Evolutionary conservation across 2,113 vertebrate species (phyloP).

Genomic region (Charina bottae): DNA sequence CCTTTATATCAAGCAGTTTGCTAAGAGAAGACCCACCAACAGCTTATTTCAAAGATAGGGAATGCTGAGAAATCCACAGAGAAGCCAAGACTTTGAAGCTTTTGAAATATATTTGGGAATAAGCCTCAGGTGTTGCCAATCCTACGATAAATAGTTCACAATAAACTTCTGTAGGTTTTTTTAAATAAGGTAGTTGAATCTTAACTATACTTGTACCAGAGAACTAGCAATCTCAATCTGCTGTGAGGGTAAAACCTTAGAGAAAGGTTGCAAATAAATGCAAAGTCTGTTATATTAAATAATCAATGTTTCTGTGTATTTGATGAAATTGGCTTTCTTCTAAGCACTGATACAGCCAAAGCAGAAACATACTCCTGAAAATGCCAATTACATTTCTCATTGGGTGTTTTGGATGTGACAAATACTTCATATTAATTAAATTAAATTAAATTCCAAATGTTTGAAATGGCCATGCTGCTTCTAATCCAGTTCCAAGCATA

Average conservation of each 20-base stretch:
- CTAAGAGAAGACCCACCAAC: not conserved
- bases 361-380: not conserved
- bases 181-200: not conserved
- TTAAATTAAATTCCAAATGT: not conserved
- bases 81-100: slow-evolving; percentile 16
- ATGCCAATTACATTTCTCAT: not conserved
- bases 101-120: slow-evolving; percentile 29
- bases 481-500: not conserved
- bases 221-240: not conserved
- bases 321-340: not conserved
- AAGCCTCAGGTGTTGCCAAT: slow-evolving; percentile 14
- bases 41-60: slow-evolving; percentile 25
- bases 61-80: not conserved
- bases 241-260: not conserved
- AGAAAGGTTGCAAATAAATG: not conserved
- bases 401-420: not conserved
- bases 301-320: fast-evolving
- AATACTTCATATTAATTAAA: slow-evolving; percentile 21
- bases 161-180: slow-evolving; percentile 24
- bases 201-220: not conserved
- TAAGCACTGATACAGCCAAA: not conserved
- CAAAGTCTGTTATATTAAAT: not conserved
- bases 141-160: slow-evolving; percentile 17
- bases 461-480: slow-evolving; percentile 21
- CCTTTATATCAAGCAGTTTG: not conserved